Conservation (phyloP, 2,113 vertebrate genomes). For the Struthio camelus region DNA sequence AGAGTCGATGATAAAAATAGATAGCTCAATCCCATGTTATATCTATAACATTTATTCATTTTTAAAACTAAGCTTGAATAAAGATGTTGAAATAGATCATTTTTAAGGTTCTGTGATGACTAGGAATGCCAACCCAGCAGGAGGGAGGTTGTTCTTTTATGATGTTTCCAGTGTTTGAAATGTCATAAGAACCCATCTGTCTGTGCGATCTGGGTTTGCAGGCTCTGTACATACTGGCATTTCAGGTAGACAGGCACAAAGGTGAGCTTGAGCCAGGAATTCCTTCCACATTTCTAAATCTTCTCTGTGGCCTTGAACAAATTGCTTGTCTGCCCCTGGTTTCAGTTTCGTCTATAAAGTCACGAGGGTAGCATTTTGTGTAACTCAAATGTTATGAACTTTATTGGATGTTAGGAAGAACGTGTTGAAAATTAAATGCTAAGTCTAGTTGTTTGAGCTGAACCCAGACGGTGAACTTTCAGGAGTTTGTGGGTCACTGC, state of each 20-base stretch:
- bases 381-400: not conserved
- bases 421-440: not conserved
- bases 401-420: not conserved
- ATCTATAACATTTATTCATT: not conserved
- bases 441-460: not conserved
- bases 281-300: not conserved
- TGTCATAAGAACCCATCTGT: not conserved
- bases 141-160: not conserved
- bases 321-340: not conserved
- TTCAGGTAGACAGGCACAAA: not conserved
- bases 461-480: not conserved
- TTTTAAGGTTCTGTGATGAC: not conserved
- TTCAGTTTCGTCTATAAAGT: not conserved
- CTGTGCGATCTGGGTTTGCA: not conserved
- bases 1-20: not conserved
- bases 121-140: not conserved
- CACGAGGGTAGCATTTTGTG: not conserved
- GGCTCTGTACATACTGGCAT: not conserved
- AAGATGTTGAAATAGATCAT: not conserved
- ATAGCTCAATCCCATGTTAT: not conserved
- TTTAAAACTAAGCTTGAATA: not conserved
- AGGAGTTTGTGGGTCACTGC: not conserved
- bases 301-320: not conserved
- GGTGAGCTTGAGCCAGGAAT: not conserved
- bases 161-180: not conserved